These are phyloP conservation scores for Zosterops borbonicus DNA, from an alignment of 2,113 vertebrate species.

Conservation along the genomic window DNA sequence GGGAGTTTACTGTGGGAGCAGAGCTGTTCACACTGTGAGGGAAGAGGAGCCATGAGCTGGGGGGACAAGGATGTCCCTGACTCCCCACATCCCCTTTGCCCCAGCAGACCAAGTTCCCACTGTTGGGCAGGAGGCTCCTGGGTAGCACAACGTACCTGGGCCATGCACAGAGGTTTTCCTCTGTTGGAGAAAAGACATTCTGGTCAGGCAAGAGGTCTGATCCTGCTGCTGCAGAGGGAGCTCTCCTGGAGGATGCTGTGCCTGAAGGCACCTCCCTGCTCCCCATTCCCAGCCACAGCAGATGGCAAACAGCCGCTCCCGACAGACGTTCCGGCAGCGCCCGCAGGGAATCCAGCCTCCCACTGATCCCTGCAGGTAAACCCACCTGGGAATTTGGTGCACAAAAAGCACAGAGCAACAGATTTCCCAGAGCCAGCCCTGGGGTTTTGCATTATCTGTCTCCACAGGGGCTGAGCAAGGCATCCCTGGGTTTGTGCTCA, in stretches of 20 bases:
- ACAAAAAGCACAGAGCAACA: background rate
- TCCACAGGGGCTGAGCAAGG: background rate
- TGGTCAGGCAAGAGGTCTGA: background rate
- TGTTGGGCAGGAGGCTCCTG: accelerated
- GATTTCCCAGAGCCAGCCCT: background rate
- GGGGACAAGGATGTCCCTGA: accelerated
- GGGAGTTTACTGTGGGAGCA: accelerated
- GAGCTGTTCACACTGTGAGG: background rate
- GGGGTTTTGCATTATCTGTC: background rate
- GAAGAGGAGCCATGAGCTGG: background rate
- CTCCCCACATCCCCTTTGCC: background rate
- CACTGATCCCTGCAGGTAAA: background rate
- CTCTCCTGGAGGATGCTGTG: background rate
- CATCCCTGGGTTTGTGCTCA: background rate
- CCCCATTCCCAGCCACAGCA: background rate
- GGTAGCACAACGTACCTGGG: background rate
- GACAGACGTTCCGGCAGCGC: accelerated
- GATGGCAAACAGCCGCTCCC: conserved; percentile 11
- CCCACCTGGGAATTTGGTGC: background rate
- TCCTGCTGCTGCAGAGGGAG: background rate
- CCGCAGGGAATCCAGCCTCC: background rate
- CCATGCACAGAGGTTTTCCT: background rate
- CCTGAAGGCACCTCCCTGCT: background rate
- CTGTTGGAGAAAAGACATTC: background rate
- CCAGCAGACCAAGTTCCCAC: background rate